Conservation (phyloP, 2,888 invertebrate species). For the Caenorhabditis sp. region DNA sequence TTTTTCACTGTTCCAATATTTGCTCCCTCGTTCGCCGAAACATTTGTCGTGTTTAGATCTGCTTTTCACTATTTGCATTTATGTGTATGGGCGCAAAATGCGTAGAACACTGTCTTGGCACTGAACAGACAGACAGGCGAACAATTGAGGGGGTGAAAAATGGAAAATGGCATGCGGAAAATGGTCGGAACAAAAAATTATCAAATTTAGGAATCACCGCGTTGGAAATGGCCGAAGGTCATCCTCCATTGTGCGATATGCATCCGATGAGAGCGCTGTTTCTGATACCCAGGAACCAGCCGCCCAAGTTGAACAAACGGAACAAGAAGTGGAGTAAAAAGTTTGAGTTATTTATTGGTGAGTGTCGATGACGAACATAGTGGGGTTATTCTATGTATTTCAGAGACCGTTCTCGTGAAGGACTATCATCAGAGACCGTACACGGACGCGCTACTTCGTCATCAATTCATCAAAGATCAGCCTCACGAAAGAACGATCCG, state of each 20-base stretch:
- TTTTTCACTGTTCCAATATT: constrained; percentile 41
- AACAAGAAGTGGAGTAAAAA: constrained; percentile 85
- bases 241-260: constrained; percentile 91
- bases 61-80: constrained; percentile 42
- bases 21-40: constrained; percentile 21
- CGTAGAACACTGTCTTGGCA: constrained; percentile 1
- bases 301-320: constrained; percentile 89
- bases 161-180: neutral
- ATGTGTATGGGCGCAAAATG: constrained; percentile 42
- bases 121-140: constrained; percentile 8
- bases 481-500: constrained; percentile 97
- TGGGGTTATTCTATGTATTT: constrained; percentile 4
- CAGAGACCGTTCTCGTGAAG: constrained; percentile 93
- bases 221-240: constrained; percentile 95
- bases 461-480: constrained; percentile 96
- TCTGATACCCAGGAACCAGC: constrained; percentile 86
- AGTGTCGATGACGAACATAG: neutral
- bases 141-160: neutral
- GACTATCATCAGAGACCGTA: constrained; percentile 98
- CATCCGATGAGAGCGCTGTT: constrained; percentile 95
- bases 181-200: constrained; percentile 34
- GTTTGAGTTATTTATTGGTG: constrained; percentile 92
- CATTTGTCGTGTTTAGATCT: constrained; percentile 38
- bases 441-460: constrained; percentile 93
- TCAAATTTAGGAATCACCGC: constrained; percentile 86